Evolutionary conservation across 2,888 invertebrate species (phyloP).

Genomic region (Epistrophe eligans): DNA sequence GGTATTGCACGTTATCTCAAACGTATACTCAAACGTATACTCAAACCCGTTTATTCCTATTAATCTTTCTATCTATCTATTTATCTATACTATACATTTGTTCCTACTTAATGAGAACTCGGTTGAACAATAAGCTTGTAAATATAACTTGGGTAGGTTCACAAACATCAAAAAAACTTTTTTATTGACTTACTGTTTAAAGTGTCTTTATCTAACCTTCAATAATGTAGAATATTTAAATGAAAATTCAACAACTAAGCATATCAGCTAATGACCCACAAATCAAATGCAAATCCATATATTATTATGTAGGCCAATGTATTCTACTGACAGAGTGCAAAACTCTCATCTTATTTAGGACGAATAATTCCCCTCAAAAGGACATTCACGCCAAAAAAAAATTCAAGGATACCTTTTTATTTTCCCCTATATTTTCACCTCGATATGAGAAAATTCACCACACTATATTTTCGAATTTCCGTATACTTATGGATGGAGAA

Average conservation of each 20-base stretch:
- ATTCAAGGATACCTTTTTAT: conserved; percentile 2
- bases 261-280: conserved; percentile 55
- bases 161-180: too few species aligned
- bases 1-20: too few species aligned
- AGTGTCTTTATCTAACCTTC: too few species aligned
- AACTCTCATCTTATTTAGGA: conserved; percentile 13
- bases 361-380: conserved; percentile 28
- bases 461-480: conserved; percentile 45
- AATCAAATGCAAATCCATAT: conserved; percentile 47
- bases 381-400: conserved; percentile 13
- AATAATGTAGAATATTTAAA: neutral
- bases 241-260: conserved; percentile 4
- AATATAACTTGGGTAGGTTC: too few species aligned
- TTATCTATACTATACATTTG: too few species aligned
- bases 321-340: conserved; percentile 35
- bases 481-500: neutral
- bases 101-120: too few species aligned
- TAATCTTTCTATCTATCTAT: too few species aligned
- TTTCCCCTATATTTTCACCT: neutral
- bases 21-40: too few species aligned
- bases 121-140: too few species aligned
- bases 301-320: conserved; percentile 62
- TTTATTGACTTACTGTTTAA: too few species aligned
- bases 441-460: conserved; percentile 47
- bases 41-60: too few species aligned